phyloP scores from a whole-genome alignment of 2,797 vertebrate genomes.

The Gila robusta region DNA sequence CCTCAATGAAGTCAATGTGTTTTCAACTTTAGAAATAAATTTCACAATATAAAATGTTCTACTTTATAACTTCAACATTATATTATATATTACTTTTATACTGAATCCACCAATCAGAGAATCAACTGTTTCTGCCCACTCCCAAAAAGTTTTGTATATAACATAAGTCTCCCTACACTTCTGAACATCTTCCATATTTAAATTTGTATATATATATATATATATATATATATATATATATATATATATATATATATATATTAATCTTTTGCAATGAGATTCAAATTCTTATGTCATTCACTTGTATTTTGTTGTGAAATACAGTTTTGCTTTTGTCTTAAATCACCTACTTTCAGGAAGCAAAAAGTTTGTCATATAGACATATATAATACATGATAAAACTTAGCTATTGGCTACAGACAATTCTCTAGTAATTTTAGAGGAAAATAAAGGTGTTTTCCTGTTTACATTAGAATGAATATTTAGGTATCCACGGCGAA shows the following conservation, averaged over 20 bases:
- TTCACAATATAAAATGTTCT: too few species aligned
- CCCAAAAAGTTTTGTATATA: background rate
- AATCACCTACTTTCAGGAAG: background rate
- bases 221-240: too few species aligned
- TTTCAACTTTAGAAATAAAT: too few species aligned
- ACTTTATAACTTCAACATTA: too few species aligned
- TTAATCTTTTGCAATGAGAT: background rate
- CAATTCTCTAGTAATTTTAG: background rate
- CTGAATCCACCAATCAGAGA: too few species aligned
- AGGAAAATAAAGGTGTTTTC: conserved; percentile 35
- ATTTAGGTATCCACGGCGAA: conserved; percentile 60
- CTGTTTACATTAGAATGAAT: conserved; percentile 45
- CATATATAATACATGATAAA: background rate
- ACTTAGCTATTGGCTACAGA: background rate
- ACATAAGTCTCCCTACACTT: background rate
- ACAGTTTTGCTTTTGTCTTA: background rate
- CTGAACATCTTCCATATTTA: background rate
- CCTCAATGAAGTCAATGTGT: too few species aligned
- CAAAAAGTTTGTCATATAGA: background rate
- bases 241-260: background rate
- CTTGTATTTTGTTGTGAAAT: background rate
- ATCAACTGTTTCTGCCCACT: background rate
- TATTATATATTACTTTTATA: too few species aligned
- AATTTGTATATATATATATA: background rate
- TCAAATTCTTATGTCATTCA: background rate